Conservation (phyloP, 2,797 vertebrate genomes). For the Microctenopoma steveboyesi region DNA sequence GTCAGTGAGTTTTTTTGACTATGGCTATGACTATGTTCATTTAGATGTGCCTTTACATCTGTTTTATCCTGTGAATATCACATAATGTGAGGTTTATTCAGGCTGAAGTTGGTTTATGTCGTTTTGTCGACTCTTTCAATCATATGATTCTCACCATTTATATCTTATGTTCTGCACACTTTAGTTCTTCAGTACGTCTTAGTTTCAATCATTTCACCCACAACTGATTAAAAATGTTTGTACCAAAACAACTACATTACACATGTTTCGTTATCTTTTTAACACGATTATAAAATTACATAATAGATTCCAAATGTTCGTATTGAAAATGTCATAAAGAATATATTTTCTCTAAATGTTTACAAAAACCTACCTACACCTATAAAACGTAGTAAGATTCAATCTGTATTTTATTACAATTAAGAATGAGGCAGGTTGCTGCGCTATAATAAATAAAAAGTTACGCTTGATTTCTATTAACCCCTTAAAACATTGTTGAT, state of each 20-base stretch:
- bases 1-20: conserved; percentile 2
- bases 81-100: neutral
- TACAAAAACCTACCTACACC: too few relatives aligned
- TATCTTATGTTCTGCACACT: conserved; percentile 4
- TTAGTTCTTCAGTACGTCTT: neutral
- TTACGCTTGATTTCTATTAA: neutral
- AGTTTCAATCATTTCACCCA: conserved; percentile 5
- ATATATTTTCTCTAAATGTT: too few relatives aligned
- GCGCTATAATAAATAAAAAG: neutral
- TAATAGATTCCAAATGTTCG: too few relatives aligned
- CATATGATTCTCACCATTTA: conserved; percentile 24
- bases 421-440: neutral
- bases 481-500: neutral
- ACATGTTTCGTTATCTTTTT: conserved; percentile 1
- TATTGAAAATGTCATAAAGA: too few relatives aligned
- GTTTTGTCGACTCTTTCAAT: conserved; percentile 19
- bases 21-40: neutral
- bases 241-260: neutral
- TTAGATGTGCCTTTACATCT: neutral
- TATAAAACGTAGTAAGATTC: neutral
- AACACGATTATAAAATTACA: neutral
- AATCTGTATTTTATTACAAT: neutral
- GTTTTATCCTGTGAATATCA: neutral
- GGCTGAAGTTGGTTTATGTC: conserved; percentile 5
- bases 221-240: neutral